These are phyloP conservation scores for Microcebus ravelobensis DNA, from an alignment of 2,113 vertebrate species.

Conservation along the genomic window DNA sequence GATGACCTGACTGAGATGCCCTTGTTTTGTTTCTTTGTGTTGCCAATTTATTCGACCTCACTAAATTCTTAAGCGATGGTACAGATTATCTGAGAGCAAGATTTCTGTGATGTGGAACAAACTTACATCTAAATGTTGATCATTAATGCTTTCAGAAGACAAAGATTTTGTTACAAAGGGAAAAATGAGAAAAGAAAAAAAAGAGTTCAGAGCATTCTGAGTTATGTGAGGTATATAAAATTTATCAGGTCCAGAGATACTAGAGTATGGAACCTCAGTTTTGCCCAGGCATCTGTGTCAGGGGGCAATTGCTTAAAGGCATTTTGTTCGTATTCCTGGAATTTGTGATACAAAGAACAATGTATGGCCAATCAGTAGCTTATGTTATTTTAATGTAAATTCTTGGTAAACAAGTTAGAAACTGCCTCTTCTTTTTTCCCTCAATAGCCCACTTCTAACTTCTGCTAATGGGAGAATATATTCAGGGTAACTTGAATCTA, in stretches of 20 bases:
- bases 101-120: not conserved
- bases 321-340: not conserved
- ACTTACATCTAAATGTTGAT: not conserved
- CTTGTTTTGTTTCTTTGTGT: not conserved
- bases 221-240: not conserved
- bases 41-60: not conserved
- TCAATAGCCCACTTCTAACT: not conserved
- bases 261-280: not conserved
- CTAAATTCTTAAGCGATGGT: not conserved
- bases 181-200: not conserved
- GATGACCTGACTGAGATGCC: not conserved
- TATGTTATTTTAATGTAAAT: not conserved
- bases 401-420: not conserved
- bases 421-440: not conserved
- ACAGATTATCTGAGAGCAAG: not conserved
- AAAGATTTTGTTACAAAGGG: not conserved
- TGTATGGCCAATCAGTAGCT: not conserved
- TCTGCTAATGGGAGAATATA: not conserved
- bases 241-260: not conserved
- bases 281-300: accelerated
- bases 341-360: not conserved
- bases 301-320: not conserved
- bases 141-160: not conserved
- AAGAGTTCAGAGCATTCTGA: not conserved
- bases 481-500: not conserved